A percentile compares a stretch with the other conserved stretches of the same genome.
Conservation (phyloP, 2,113 vertebrate species). For the Elgaria multicarinata region DNA sequence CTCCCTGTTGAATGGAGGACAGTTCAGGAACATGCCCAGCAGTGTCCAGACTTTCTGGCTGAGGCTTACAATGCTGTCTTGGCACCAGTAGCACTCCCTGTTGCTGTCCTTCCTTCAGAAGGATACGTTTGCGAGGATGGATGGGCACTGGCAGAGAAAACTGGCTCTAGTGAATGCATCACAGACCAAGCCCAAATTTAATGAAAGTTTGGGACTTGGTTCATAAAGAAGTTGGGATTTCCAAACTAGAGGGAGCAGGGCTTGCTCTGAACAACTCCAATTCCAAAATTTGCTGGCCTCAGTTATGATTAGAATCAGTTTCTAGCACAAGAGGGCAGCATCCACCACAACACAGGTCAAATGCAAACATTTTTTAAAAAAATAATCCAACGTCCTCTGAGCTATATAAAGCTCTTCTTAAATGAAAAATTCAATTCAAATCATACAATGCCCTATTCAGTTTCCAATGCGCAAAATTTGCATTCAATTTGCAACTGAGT, state of each 20-base stretch:
- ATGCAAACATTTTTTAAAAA: not conserved
- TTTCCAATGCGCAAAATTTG: not conserved
- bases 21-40: no score
- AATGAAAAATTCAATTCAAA: not conserved
- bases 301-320: not conserved
- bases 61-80: no score
- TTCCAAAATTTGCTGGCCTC: not conserved
- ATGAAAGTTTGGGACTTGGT: not conserved
- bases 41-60: no score
- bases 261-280: not conserved
- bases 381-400: not conserved
- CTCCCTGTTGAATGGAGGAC: not conserved
- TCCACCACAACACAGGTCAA: not conserved
- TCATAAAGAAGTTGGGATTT: not conserved
- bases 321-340: constrained; percentile 24
- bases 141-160: not conserved
- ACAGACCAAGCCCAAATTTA: not conserved
- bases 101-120: no score
- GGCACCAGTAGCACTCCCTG: no score
- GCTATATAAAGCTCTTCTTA: not conserved
- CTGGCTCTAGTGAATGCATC: not conserved
- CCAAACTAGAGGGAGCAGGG: not conserved
- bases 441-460: not conserved
- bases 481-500: not conserved
- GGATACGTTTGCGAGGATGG: no score